These are phyloP conservation scores for Leptodirus hochenwartii DNA, from an alignment of 2,888 invertebrate species.

Conservation along the genomic window DNA sequence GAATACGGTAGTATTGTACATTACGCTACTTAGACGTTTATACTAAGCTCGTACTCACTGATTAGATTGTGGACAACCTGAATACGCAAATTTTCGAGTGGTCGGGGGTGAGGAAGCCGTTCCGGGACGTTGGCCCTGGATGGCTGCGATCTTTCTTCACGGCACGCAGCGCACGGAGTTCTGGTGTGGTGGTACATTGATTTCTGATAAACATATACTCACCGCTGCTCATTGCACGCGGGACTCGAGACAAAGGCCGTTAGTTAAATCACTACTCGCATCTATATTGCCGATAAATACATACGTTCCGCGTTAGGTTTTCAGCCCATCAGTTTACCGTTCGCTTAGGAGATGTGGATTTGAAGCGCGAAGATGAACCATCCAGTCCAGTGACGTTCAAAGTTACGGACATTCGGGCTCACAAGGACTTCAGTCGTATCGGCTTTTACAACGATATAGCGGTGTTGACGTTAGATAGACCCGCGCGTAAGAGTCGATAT, in stretches of 20 bases:
- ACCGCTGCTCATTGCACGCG: conserved; percentile 90
- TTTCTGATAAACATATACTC: conserved; percentile 60
- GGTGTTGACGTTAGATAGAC: conserved; percentile 52
- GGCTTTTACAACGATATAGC: conserved; percentile 95
- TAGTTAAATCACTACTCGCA: no score
- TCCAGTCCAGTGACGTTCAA: conserved; percentile 65
- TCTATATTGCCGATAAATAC: conserved; percentile 29
- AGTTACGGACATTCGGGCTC: conserved; percentile 62
- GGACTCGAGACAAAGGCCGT: conserved; percentile 79
- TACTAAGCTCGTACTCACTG: conserved; percentile 17
- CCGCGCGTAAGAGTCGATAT: conserved; percentile 65
- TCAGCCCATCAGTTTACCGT: conserved; percentile 78
- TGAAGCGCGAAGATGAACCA: conserved; percentile 68
- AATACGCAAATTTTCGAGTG: conserved; percentile 68
- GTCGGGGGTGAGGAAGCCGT: conserved; percentile 77
- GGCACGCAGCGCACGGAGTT: conserved; percentile 72
- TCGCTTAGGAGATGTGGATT: conserved; percentile 72
- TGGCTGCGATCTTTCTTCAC: conserved; percentile 85
- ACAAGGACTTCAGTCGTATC: conserved; percentile 69
- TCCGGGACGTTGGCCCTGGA: conserved; percentile 89
- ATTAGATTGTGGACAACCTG: conserved; percentile 67
- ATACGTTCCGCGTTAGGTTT: conserved; percentile 38
- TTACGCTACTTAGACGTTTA: background rate
- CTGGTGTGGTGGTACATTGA: conserved; percentile 85
- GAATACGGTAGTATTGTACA: background rate